Evolutionary conservation across 2,797 vertebrate genomes (phyloP), one percentile per base, ranked within the genome.

Genomic region (Pseudotriccus pelzelni): DNA sequence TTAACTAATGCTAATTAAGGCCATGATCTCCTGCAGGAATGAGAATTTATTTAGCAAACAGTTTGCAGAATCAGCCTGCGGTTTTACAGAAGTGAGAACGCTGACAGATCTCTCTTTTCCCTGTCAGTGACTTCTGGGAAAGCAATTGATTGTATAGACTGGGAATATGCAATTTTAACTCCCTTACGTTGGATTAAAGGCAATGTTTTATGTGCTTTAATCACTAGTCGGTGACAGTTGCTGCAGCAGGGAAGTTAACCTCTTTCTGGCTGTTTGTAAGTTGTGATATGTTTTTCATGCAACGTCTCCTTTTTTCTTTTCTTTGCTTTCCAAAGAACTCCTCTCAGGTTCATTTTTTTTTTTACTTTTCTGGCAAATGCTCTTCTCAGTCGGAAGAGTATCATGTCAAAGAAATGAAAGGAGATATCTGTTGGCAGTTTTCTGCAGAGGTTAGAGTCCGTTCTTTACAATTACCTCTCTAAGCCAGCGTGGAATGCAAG

Each of bases 101-200:
- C 55, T 50, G 84, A 47, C 43, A 78, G 87, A 59, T 76, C 77
- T 76, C 62, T 74, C 34, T 66, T 95, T 60, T 76, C 87, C 34
- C 12, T 59, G 66, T 56, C 62, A 46, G 76, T 43, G 63, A n/a
- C 74, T 96, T 64, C 58, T 88, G 79, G 52, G 69, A 84, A 86
- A 76, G 69, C 41, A 66, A 19, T 63, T 87, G 74, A 58, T 83
- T 28, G 39, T 43, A 14, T 21, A 39, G 79, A 14, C 77, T 67
- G 69, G 70, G 55, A 93, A 73, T 84, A 34, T 41, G 52, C 89
- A 81, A n/a, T 93, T 94, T 90, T 66, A 73, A 36, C 63, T 82
- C 1, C 13, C 67, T 87, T 69, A 7, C 1, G 0, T 6, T 90
- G 76, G 79, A 96, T 95, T 91, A 89, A 94, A 95, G 83, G 74